Evolutionary conservation across 2,113 vertebrate species (phyloP).

Genomic region (Motacilla alba): DNA sequence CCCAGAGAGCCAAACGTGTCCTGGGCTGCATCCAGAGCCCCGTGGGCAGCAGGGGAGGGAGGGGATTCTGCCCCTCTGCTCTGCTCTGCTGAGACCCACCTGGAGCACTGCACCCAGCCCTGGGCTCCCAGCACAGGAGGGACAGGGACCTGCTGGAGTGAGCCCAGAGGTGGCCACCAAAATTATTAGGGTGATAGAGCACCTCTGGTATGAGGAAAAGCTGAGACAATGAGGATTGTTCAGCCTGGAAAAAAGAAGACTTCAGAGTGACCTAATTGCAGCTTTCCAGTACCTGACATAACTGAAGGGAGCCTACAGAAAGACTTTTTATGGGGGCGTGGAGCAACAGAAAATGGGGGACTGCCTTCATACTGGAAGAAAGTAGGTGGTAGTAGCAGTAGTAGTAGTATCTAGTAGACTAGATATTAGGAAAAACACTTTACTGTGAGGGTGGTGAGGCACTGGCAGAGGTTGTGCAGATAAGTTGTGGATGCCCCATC

Average conservation of each 20-base stretch:
- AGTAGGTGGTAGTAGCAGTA: too few relatives aligned
- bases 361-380: background rate
- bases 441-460: background rate
- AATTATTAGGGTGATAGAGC: background rate
- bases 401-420: background rate
- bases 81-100: background rate
- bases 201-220: background rate
- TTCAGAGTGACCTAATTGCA: background rate
- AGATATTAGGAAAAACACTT: background rate
- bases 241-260: background rate
- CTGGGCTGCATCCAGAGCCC: background rate
- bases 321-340: background rate
- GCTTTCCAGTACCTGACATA: background rate
- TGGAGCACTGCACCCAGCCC: background rate
- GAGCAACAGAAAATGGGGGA: background rate
- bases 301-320: background rate
- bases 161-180: background rate
- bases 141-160: accelerated
- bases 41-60: background rate
- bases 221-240: background rate
- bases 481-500: background rate
- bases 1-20: background rate
- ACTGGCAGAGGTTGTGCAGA: background rate
- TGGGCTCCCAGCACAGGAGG: background rate
- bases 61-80: background rate